Evolutionary conservation across 2,797 vertebrate genomes (phyloP), one percentile per base, ranked within the genome.

Genomic region (Orientallactaga sibirica): DNA sequence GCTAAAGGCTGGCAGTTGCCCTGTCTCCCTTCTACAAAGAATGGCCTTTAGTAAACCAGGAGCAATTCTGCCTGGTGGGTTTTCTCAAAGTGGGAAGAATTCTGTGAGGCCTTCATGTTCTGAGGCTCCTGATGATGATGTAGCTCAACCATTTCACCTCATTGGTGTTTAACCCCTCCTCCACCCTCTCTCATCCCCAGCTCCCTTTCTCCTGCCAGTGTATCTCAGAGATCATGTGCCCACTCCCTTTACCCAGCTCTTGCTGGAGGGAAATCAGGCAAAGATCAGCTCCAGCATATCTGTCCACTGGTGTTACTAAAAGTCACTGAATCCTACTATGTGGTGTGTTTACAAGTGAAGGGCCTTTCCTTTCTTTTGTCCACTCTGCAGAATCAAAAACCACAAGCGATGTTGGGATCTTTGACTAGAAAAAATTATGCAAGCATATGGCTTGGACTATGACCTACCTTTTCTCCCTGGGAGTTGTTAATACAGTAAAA

Each of bases 1-100:
- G 41, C 29, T 66, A 43, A 82, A 83, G 52, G 33, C 33, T 91
- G 78, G 43, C 93, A 79, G 74, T 85, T 96, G 82, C 27, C 41
- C 22, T 10, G 37, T 58, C 22, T 78, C 3, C 43, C 61, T 41
- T 62, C 29, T 70, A 33, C 48, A 22, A 86, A 92, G 86, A 64
- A 87, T 15, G 80, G 12, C 55, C 62, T 52, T 89, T 79, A 58
- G 27, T 86, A 66, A 88, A 33, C 7, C 73, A 62, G 37, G 33
- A 84, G 62, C 66, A 70, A 29, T 58, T n/a, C 83, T 64, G 70
- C 27, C 27, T 80, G 22, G 15, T 37, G 70, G 66, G 3, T 33
- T 76, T 94, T 55, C 61, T 88, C 22, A 37, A 87, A 48, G 33
- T 33, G n/a, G 76, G 22, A 73, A 29, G 29, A 73, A 55, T 33